Base-by-base conservation (phyloP, 1,140 invertebrate genomes). In the Luehdorfia chinensis region DNA sequence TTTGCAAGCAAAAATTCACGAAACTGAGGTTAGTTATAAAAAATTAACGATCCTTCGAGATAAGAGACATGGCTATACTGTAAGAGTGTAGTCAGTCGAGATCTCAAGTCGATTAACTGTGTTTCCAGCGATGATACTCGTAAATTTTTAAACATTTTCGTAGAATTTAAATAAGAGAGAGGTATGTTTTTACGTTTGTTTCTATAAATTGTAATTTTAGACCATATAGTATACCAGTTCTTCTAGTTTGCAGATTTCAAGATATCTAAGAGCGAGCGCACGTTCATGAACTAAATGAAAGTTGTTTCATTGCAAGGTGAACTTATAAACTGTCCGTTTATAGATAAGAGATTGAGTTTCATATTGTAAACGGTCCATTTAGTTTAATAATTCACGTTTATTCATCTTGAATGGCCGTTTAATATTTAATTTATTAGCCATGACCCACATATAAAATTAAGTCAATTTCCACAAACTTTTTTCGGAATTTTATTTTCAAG, bases 151-250 rank as follows among this genome's bases (percentile, higher is more conserved):
- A n/a, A n/a, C n/a, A 19, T n/a, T 37, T 37, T 37, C 18, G 18
- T 6, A 16, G 34, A 37, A 37, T 21, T 37, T n/a, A n/a, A n/a
- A 18, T 47, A 45, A 45, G 30, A 53, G 21, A 31, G 9, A 34
- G 12, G 36, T 12, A 4, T 43, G 33, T 31, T 45, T n/a, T n/a
- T 11, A 28, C 8, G 18, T 14, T 21, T 32, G 32, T 21, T 8
- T 45, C n/a, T 14, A 21, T 21, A 15, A 21, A 9, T 21, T n/a
- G n/a, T n/a, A n/a, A n/a, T 36, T 36, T 36, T 6, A 15, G 34
- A 23, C 15, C n/a, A n/a, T n/a, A 6, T 37, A 12, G 18, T 5
- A 9, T 12, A 5, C 18, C 15, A 34, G 13, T 34, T 37, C 7
- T 14, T 33, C 34, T 37, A 37, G 34, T 37, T 19, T 21, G 18